phyloP scores from a whole-genome alignment of 2,888 invertebrate genomes.

The Heliothis peltigera region DNA sequence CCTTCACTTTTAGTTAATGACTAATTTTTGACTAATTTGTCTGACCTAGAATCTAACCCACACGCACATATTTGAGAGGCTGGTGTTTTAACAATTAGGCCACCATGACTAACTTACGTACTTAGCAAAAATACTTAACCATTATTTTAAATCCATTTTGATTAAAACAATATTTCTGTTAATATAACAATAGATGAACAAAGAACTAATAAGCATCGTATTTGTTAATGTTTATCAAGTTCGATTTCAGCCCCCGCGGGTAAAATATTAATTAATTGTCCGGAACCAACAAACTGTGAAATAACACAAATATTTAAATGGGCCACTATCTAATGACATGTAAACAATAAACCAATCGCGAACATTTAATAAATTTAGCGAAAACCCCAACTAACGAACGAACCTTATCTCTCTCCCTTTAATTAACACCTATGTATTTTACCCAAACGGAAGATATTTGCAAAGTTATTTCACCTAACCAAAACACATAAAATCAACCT shows the following conservation, averaged over 20 bases:
- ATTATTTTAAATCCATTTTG: too few species aligned
- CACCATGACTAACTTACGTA: too few species aligned
- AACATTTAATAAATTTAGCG: slow-evolving; percentile 58
- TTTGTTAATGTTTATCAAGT: too few species aligned
- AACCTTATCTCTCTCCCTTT: slow-evolving; percentile 61
- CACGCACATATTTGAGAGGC: too few species aligned
- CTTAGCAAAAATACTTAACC: too few species aligned
- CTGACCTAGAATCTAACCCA: too few species aligned
- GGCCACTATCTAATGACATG: slow-evolving; percentile 36
- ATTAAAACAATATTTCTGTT: too few species aligned
- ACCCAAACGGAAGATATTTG: slow-evolving; percentile 50
- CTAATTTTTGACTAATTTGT: too few species aligned
- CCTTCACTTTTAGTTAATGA: too few species aligned
- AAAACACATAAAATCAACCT: slow-evolving; percentile 25
- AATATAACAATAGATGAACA: too few species aligned
- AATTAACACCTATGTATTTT: slow-evolving; percentile 70
- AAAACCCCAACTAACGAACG: slow-evolving; percentile 67
- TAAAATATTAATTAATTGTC: slow-evolving; percentile 12
- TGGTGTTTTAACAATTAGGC: too few species aligned
- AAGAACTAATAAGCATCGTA: too few species aligned
- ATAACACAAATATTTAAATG: slow-evolving; percentile 28
- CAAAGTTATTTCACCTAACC: slow-evolving; percentile 27
- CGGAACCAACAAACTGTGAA: slow-evolving; percentile 1
- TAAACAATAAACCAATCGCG: slow-evolving; percentile 58
- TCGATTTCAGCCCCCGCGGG: neutral